Conservation (phyloP, 64 coral and sea anemone species). For the Montipora sp. region DNA sequence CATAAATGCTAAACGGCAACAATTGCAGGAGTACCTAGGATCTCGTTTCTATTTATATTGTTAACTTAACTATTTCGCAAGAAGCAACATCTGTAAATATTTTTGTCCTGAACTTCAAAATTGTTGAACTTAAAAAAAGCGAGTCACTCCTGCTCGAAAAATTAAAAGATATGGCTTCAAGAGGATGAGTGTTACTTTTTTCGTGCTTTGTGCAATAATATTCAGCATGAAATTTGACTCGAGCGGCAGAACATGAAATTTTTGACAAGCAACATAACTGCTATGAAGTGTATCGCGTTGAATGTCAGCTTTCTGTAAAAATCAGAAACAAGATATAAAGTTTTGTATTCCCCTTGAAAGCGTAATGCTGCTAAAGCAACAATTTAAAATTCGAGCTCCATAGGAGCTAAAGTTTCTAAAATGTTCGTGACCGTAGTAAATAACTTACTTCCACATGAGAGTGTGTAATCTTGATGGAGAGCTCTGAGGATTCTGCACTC, state of each 20-base stretch:
- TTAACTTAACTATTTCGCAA: not conserved
- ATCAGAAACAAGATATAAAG: constrained; percentile 12
- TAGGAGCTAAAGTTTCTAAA: constrained; percentile 27
- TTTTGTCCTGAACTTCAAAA: constrained; percentile 1
- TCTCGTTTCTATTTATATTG: constrained; percentile 7
- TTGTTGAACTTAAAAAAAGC: not conserved
- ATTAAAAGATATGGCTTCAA: constrained; percentile 1
- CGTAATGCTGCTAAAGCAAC: constrained; percentile 12
- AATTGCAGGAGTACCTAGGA: too few relatives aligned
- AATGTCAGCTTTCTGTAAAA: constrained; percentile 9
- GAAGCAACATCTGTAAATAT: not conserved
- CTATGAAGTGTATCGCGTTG: not conserved
- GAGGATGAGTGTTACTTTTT: constrained; percentile 1
- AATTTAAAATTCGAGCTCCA: constrained; percentile 19
- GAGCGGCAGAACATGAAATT: not conserved
- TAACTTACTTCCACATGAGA: constrained; percentile 80
- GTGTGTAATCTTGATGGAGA: constrained; percentile 68
- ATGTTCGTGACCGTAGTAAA: constrained; percentile 9
- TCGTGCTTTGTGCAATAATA: constrained; percentile 10
- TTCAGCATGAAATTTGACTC: constrained; percentile 2
- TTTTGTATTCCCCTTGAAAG: not conserved
- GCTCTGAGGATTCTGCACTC: constrained; percentile 36
- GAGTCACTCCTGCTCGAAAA: not conserved
- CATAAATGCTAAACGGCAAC: constrained; percentile 8
- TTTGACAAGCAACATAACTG: not conserved